Base-by-base conservation (phyloP, 2,113 vertebrate species). In the Percina caprodes region DNA sequence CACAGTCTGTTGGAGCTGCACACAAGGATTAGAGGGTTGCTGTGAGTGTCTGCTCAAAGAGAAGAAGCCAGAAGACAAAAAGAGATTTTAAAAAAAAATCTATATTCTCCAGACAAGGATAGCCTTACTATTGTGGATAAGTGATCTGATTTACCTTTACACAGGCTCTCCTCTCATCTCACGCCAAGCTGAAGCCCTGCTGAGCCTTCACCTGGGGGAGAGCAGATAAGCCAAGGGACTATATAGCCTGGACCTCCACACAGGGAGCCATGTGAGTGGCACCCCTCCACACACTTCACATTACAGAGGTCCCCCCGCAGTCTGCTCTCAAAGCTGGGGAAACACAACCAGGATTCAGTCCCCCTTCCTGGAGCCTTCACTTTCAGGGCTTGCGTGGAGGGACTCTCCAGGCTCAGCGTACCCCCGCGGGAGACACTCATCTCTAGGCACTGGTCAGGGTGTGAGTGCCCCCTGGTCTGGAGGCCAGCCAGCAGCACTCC, bases 251-350 rank as follows among this genome's bases (percentile, higher is more conserved):
- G 92, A 93, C 91, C 87, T 94, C 94, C 84, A 74, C 93, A 75
- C 86, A 54, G 87, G 93, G 93, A 94, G 93, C 94, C 94, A 95
- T 95, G 95, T 95, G 94, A 95, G 88, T 90, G 48, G 88, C 86
- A 79, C 86, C 76, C 87, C 85, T 74, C 80, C 70, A 72, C 86
- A 83, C 84, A 83, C 80, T 91, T 90, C 80, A 85, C 85, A 68
- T 86, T 33, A 79, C 78, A 81, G 71, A 90, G 80, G 77, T 69
- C 73, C 69, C 65, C 63, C 70, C 21, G 69, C 58, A 58, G 69
- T 65, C 60, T 74, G 42, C 74, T 66, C 85, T 82, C 87, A 80
- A 59, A 71, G 52, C 93, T 84, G 92, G 95, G 88, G 79, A 90
- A 42, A 84, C 63, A 73, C 65, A 82, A 77, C 82, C 83, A 60